phyloP scores from a whole-genome alignment of 2,888 invertebrate species.

The Euproctis similis region DNA sequence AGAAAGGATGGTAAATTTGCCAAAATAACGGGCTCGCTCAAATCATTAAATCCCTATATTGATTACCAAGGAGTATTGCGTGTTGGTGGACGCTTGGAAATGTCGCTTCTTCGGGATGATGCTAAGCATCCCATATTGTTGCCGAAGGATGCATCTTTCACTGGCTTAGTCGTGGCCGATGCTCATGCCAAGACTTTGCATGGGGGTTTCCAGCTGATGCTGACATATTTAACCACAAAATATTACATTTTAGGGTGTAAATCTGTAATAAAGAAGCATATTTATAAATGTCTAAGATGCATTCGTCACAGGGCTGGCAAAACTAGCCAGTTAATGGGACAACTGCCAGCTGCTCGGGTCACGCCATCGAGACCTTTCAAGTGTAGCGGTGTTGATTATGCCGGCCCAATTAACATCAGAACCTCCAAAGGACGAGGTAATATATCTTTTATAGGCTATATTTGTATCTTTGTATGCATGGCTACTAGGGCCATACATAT shows the following conservation, averaged over 20 bases:
- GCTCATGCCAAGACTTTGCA: constrained; percentile 4
- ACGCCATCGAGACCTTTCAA: background rate
- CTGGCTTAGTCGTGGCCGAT: background rate
- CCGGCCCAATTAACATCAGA: constrained; percentile 1
- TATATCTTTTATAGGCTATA: constrained; percentile 1
- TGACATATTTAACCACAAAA: constrained; percentile 2
- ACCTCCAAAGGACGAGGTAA: background rate
- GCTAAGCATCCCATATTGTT: background rate
- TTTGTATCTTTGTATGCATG: constrained; percentile 3
- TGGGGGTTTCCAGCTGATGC: constrained; percentile 4
- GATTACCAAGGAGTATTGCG: background rate
- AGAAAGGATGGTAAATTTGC: background rate
- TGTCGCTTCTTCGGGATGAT: background rate
- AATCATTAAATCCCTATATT: background rate
- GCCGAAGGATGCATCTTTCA: background rate
- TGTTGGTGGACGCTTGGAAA: background rate
- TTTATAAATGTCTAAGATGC: background rate
- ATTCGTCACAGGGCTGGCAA: background rate
- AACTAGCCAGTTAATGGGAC: background rate
- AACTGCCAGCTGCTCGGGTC: background rate
- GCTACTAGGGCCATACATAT: constrained; percentile 2
- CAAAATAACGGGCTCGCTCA: too few relatives aligned
- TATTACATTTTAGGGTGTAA: too few relatives aligned
- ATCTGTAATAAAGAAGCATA: constrained; percentile 1
- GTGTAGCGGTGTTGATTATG: constrained; percentile 2